Percentiles rank a stretch among this genome's conserved stretches.
phyloP scores from a whole-genome alignment of 1,140 invertebrate species.

The Lordiphosa mommai region DNA sequence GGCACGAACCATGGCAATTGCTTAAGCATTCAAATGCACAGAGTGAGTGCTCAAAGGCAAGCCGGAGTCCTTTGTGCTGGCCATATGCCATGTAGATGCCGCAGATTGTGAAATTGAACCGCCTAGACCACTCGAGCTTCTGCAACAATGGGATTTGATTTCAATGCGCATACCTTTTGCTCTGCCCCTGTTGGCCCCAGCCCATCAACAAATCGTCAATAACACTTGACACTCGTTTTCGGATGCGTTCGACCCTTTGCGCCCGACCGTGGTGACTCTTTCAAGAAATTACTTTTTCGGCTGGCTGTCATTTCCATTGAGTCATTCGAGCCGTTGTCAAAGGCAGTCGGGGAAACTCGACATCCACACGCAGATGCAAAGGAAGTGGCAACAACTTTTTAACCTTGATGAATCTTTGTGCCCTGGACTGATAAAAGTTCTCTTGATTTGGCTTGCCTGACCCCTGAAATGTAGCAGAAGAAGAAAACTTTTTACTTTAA shows the following conservation, averaged over 20 bases:
- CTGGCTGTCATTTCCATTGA: slow-evolving; percentile 14
- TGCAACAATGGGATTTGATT: slow-evolving; percentile 37
- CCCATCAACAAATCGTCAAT: slow-evolving; percentile 75
- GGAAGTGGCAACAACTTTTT: slow-evolving; percentile 51
- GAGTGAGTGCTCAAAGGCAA: slow-evolving; percentile 11
- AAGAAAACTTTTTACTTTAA: slow-evolving; percentile 58
- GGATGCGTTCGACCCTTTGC: slow-evolving; percentile 33
- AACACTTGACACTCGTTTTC: slow-evolving; percentile 67
- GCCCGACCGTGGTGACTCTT: slow-evolving; percentile 40
- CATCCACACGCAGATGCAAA: slow-evolving; percentile 16
- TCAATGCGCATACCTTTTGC: slow-evolving; percentile 19
- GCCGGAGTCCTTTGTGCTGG: slow-evolving; percentile 25
- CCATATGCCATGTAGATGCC: slow-evolving; percentile 26
- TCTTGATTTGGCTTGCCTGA: slow-evolving; percentile 9
- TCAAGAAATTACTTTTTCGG: slow-evolving; percentile 67
- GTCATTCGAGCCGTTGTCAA: slow-evolving; percentile 48
- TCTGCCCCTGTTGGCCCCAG: not conserved
- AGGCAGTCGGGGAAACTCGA: slow-evolving; percentile 43
- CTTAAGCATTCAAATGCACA: slow-evolving; percentile 15
- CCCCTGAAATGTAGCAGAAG: slow-evolving; percentile 48
- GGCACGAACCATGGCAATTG: slow-evolving; percentile 27
- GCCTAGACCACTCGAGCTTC: slow-evolving; percentile 22
- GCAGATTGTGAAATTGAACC: slow-evolving; percentile 12
- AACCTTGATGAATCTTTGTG: slow-evolving; percentile 53
- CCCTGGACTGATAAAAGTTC: slow-evolving; percentile 42